A percentile compares a stretch with the other conserved stretches of the same genome.
Conservation (phyloP, 2,797 vertebrate genomes). For the Gymnothorax javanicus region DNA sequence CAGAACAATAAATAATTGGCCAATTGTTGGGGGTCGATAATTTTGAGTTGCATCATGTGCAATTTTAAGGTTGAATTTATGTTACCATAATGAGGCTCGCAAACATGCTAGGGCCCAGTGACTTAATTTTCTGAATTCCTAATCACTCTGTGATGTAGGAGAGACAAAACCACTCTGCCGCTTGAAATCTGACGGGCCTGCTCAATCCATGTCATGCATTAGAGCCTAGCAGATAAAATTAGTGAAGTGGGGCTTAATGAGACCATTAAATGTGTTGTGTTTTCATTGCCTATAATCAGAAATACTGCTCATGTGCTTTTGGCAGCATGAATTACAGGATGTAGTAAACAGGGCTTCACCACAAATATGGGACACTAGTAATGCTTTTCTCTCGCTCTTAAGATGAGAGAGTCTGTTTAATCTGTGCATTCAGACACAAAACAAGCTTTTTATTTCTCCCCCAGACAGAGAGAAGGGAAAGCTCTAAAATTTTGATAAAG, state of each 20-base stretch:
- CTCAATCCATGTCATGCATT: neutral
- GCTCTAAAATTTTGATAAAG: neutral
- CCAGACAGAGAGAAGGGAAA: neutral
- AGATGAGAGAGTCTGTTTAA: neutral
- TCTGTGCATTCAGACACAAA: neutral
- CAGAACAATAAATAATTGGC: neutral
- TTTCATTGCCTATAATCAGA: slow-evolving; percentile 7
- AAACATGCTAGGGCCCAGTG: neutral
- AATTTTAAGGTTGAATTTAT: neutral
- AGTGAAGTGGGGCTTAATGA: slow-evolving; percentile 21
- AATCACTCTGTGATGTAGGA: neutral
- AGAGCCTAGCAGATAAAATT: neutral
- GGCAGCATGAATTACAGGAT: slow-evolving; percentile 10
- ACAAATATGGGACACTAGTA: neutral
- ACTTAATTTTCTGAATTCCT: neutral
- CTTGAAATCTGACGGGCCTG: slow-evolving; percentile 3
- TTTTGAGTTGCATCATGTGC: neutral
- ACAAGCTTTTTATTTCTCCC: neutral
- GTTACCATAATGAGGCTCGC: neutral
- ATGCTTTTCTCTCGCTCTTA: neutral
- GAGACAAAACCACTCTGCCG: neutral
- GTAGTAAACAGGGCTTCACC: neutral
- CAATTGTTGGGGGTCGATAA: neutral
- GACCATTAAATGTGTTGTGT: slow-evolving; percentile 14
- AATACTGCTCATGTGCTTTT: slow-evolving; percentile 10